These are phyloP conservation scores for Otolemur garnettii DNA, from an alignment of 2,113 vertebrate genomes.

Conservation along the genomic window DNA sequence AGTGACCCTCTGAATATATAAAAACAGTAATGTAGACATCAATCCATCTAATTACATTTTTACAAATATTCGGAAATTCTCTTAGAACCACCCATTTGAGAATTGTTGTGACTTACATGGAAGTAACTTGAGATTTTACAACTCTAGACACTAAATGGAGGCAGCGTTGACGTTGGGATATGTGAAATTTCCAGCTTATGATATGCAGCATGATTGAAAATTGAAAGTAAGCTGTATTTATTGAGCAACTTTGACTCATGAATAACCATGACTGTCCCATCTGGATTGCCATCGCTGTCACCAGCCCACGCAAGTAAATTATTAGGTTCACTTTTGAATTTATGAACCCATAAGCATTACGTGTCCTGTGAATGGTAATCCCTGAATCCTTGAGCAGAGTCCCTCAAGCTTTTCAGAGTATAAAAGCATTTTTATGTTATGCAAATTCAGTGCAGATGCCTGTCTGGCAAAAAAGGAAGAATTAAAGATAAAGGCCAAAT, in stretches of 20 bases:
- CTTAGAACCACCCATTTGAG: neutral
- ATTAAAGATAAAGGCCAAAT: neutral
- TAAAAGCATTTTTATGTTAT: slow-evolving; percentile 14
- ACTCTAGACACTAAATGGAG: neutral
- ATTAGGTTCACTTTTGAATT: slow-evolving; percentile 59
- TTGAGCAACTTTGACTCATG: slow-evolving; percentile 22
- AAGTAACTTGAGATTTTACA: neutral
- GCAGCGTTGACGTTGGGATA: neutral
- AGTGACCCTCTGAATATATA: neutral
- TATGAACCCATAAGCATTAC: slow-evolving; percentile 28
- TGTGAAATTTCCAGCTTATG: neutral
- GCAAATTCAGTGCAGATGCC: slow-evolving; percentile 57
- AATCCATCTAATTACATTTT: neutral
- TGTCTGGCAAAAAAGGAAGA: neutral
- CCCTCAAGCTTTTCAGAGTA: neutral
- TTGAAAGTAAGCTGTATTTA: slow-evolving; percentile 32
- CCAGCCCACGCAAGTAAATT: slow-evolving; percentile 6
- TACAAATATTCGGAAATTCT: neutral
- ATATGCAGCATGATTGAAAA: slow-evolving; percentile 47
- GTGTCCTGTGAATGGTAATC: slow-evolving; percentile 25
- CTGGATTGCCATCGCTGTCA: slow-evolving; percentile 42
- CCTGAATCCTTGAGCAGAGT: neutral
- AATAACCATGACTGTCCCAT: slow-evolving; percentile 61
- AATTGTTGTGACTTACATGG: neutral
- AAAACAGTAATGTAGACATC: neutral